Conservation (phyloP, 2,888 invertebrate genomes). For the Ceriagrion tenellum region DNA sequence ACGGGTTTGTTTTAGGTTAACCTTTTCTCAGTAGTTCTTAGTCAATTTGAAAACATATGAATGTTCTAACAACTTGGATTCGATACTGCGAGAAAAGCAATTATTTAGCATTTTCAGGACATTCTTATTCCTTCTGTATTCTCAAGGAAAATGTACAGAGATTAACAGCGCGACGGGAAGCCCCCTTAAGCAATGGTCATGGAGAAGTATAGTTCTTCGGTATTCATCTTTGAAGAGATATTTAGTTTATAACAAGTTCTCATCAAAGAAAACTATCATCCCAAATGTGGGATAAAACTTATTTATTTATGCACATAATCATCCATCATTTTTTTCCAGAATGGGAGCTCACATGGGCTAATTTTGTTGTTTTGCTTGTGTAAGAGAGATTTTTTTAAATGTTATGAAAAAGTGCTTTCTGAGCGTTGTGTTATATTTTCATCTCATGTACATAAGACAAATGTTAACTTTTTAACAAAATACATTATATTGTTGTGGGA, state of each 20-base stretch:
- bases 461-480: slow-evolving; percentile 67
- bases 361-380: slow-evolving; percentile 46
- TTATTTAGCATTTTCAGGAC: not conserved
- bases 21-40: not conserved
- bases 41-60: not conserved
- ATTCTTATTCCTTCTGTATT: not conserved
- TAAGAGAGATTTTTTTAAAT: slow-evolving; percentile 52
- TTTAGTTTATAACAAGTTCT: not conserved
- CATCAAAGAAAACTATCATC: slow-evolving; percentile 26
- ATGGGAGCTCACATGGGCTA: slow-evolving; percentile 40
- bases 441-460: slow-evolving; percentile 55
- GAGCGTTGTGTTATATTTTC: slow-evolving; percentile 22
- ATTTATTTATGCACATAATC: slow-evolving; percentile 57
- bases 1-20: not conserved
- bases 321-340: slow-evolving; percentile 54
- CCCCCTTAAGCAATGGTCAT: not conserved
- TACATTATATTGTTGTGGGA: slow-evolving; percentile 51
- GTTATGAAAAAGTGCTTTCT: slow-evolving; percentile 37
- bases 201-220: not conserved
- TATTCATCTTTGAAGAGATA: not conserved
- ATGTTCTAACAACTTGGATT: not conserved
- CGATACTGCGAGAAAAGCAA: not conserved
- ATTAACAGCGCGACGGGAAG: not conserved
- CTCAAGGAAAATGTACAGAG: not conserved
- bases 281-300: slow-evolving; percentile 34